A percentile compares a stretch with the other conserved stretches of the same genome.
Conservation (phyloP, 2,797 vertebrate genomes). For the Todus mexicanus region DNA sequence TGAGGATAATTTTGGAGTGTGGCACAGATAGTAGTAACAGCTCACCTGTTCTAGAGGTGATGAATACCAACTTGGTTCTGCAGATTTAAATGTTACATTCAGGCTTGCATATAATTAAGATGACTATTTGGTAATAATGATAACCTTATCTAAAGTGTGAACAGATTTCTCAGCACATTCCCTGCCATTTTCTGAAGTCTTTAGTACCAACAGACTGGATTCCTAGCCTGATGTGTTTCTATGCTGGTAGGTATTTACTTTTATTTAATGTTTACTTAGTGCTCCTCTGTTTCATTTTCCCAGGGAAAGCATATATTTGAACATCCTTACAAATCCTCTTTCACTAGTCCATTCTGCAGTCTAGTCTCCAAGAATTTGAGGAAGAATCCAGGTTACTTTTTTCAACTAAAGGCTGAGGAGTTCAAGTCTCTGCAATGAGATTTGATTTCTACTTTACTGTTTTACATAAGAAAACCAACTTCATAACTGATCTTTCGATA, state of each 20-base stretch:
- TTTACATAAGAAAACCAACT: no score
- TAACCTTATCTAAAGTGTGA: background rate
- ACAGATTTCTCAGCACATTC: background rate
- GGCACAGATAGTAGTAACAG: background rate
- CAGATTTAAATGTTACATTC: background rate
- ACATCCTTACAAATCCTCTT: background rate
- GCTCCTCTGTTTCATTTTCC: constrained; percentile 9
- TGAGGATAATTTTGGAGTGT: background rate
- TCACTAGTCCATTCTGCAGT: background rate
- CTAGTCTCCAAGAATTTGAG: background rate
- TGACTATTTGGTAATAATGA: background rate
- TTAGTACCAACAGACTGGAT: background rate
- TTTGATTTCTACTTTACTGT: background rate
- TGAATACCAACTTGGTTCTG: background rate
- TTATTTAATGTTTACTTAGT: constrained; percentile 57
- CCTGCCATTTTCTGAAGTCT: background rate
- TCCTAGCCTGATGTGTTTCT: constrained; percentile 19
- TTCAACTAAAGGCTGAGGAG: background rate
- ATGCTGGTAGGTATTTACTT: constrained; percentile 3
- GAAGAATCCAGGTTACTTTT: background rate
- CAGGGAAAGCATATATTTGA: constrained; percentile 30
- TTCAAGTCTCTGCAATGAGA: background rate
- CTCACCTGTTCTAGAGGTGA: background rate
- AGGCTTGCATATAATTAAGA: background rate
- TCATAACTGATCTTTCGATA: no score